phyloP scores from a whole-genome alignment of 2,888 invertebrate genomes.

The Cryptus armator region DNA sequence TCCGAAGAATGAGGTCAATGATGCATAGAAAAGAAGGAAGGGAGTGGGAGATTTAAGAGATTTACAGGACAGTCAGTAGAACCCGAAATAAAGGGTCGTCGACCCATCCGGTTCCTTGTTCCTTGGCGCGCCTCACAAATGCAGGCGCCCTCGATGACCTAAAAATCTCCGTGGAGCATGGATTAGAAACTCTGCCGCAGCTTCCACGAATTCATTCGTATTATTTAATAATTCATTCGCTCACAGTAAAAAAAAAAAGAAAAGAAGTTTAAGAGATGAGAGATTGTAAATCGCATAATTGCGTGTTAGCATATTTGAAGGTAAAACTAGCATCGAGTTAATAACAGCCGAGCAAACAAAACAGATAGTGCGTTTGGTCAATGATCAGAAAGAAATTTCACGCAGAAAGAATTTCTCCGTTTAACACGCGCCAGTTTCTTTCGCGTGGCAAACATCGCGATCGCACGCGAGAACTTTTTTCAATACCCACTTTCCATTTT shows the following conservation, averaged over 20 bases:
- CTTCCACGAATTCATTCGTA: not conserved
- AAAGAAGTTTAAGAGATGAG: not conserved
- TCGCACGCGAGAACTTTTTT: constrained; percentile 67
- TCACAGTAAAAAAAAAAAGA: not conserved
- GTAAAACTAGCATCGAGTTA: constrained; percentile 47
- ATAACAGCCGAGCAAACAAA: constrained; percentile 44
- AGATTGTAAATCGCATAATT: constrained; percentile 12
- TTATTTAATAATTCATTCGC: not conserved
- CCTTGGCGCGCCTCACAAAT: constrained; percentile 17
- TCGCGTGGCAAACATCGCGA: constrained; percentile 67
- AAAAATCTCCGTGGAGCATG: not conserved
- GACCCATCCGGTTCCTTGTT: constrained; percentile 42
- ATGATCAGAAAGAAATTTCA: constrained; percentile 28
- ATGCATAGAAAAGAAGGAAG: constrained; percentile 31
- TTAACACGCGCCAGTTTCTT: constrained; percentile 79
- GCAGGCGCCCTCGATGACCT: constrained; percentile 6
- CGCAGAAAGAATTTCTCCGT: constrained; percentile 78
- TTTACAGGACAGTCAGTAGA: constrained; percentile 5
- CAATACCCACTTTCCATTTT: constrained; percentile 73
- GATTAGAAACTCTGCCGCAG: not conserved
- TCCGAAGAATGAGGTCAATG: constrained; percentile 55
- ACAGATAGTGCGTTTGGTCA: constrained; percentile 31
- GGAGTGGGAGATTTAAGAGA: constrained; percentile 10
- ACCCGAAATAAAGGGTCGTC: constrained; percentile 43
- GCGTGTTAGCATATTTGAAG: constrained; percentile 6